Evolutionary conservation across 2,888 invertebrate species (phyloP), one percentile per base, ranked within the genome.

Genomic region (Phlogophora meticulosa): DNA sequence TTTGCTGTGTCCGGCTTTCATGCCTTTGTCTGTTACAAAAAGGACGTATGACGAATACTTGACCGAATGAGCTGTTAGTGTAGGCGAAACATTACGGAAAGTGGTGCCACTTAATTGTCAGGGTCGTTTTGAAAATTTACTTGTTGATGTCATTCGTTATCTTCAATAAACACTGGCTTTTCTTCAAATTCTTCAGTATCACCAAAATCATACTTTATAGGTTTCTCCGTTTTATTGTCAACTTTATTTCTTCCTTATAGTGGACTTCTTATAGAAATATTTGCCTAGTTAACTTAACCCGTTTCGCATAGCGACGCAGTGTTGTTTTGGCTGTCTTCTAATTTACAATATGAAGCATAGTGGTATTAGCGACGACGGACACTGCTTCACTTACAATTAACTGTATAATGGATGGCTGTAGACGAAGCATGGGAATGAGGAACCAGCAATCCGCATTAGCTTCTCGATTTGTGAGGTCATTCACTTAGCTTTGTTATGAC

Each of bases 401-500:
- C 68, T 64, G 57, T 66, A 58, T 48, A 69, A 76, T 51, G 59
- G 59, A 68, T 62, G 49, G 46, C 57, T 28, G 46, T 60, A 71
- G 59, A 67, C 66, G 57, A 63, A 72, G 68, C 58, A 74, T 80
- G 79, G 69, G 69, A 81, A 81, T 81, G 70, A 78, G 76, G 72
- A 84, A 78, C 70, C 67, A 58, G 56, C 73, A 82, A 78, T 75
- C 75, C 68, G 62, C 78, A 80, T 83, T 80, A 78, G 72, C 63
- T 76, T 85, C 82, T 84, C 82, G 69, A 80, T 83, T 80, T 77
- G 78, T 80, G 85, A 86, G 93, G 93, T 94, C 94, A 90, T 93
- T 94, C 92, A 93, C 93, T 89, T 90, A 85, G 86, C 85, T 81
- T 80, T 75, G 85, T 86, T 89, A 88, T 88, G 88, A 87, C 89